Percentiles rank a stretch among this genome's conserved stretches.
phyloP scores from a whole-genome alignment of 2,888 invertebrate genomes.

The Coleophora flavipennella region DNA sequence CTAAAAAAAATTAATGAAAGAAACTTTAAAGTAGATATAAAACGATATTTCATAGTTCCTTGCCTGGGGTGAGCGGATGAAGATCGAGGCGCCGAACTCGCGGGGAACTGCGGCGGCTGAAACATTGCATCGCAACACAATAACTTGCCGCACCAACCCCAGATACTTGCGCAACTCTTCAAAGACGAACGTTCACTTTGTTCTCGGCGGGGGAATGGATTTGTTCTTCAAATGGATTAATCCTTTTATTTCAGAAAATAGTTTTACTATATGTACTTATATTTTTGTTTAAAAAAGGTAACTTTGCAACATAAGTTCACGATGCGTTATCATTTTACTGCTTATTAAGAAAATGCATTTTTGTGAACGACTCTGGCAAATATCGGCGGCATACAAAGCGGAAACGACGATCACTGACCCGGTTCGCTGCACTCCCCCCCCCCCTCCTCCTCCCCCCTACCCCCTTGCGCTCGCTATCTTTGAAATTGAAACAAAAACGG shows the following conservation, averaged over 20 bases:
- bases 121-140: conserved; percentile 29
- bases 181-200: not conserved
- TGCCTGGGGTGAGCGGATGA: conserved; percentile 18
- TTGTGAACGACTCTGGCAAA: conserved; percentile 45
- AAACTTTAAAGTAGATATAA: too few relatives aligned
- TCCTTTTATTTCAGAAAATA: too few relatives aligned
- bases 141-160: conserved; percentile 28
- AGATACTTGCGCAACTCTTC: conserved; percentile 10
- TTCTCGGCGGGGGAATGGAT: not conserved
- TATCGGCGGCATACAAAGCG: conserved; percentile 43
- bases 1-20: too few relatives aligned
- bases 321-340: not conserved
- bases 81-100: conserved; percentile 18
- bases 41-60: too few relatives aligned
- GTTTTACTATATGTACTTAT: too few relatives aligned
- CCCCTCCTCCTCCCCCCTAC: conserved; percentile 19
- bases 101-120: conserved; percentile 35
- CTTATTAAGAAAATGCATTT: not conserved
- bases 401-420: conserved; percentile 42
- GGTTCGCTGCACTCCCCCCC: conserved; percentile 41
- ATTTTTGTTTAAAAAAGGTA: too few relatives aligned
- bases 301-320: too few relatives aligned
- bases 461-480: conserved; percentile 45
- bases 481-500: conserved; percentile 52
- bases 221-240: too few relatives aligned